Evolutionary conservation across 1,140 invertebrate genomes (phyloP), one percentile per base, ranked within the genome.

Genomic region (Papilio polytes): DNA sequence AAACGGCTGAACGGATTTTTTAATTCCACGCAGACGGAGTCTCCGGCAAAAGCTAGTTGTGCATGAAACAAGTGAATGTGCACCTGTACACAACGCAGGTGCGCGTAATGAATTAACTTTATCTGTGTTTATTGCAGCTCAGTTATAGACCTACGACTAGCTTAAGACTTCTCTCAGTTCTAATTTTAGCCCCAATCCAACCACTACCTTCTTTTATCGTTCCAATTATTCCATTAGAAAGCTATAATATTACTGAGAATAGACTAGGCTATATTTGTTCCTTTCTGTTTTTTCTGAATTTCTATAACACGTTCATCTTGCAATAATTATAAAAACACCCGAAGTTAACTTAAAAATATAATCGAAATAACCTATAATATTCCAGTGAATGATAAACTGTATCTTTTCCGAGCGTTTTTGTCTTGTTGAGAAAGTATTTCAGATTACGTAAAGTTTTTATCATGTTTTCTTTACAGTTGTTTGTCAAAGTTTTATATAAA

Each of bases 51-150:
- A 48, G 13, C 10, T 48, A 48, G 13, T 70, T 36, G 13, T 36
- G 3, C 22, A 31, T 70, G 36, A 70, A 70, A 70, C 63, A 70
- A 70, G 26, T 70, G 63, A 70, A 70, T 36, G 63, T 70, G 13
- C 26, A 70, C 13, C 26, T 70, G 26, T 70, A 66, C 22, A 70
- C 1, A 70, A 2, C 63, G 63, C 63, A 70, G 63, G 63, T 70
- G 63, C 63, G 63, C 63, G 12, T 26, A 70, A 70, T 70, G 63
- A 70, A 31, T 70, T 70, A 31, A 70, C 63, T 70, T 70, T 70
- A 70, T 15, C 59, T 26, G 2, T 66, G 63, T 70, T 70, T 36
- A 70, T 70, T 26, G 26, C 63, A 70, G 63, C 22, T 1, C 22
- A 66, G 59, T 31, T 20, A 59, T 20, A 31, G 20, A n/a, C 51